Base-by-base conservation (phyloP, 2,888 invertebrate genomes). In the Phrixothrix hirtus region DNA sequence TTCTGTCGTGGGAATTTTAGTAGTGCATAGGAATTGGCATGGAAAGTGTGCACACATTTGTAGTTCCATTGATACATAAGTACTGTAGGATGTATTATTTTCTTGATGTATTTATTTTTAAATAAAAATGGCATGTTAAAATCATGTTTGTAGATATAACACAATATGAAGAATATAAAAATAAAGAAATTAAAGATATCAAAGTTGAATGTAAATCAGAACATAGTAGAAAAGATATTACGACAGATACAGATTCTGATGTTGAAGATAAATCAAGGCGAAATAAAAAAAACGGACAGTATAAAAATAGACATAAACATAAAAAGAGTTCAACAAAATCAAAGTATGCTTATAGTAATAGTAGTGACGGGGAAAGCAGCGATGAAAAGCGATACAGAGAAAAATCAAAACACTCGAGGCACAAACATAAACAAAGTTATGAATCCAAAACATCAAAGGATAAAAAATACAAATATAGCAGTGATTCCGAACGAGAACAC, bases 101-200 rank as follows among this genome's bases (percentile, higher is more conserved):
- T n/a, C n/a, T n/a, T n/a, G n/a, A n/a, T n/a, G n/a, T n/a, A n/a
- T n/a, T n/a, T n/a, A n/a, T n/a, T n/a, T n/a, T n/a, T n/a, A n/a
- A n/a, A n/a, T n/a, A n/a, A n/a, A n/a, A n/a, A n/a, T n/a, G n/a
- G n/a, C n/a, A n/a, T n/a, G n/a, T n/a, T 21, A 13, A 44, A 30
- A 46, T 55, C 61, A 61, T 67, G 53, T 67, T 77, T 78, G 41
- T 69, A 89, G 89, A 90, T 77, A 79, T 83, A 1, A 83, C 80
- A 21, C 85, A 86, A 59, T 90, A 83, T 69, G 85, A 88, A 61
- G 83, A 86, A 62, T 88, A 86, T 66, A 62, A 66, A 61, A 56
- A 70, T 58, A 61, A 73, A 74, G 55, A 45, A 38, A 62, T 39
- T 42, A 63, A 46, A 6, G n/a, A 10, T 13, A 9, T 15, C 15